Evolutionary conservation across 1,140 invertebrate species (phyloP), one percentile per base, ranked within the genome.

Genomic region (Octopus bimaculoides): DNA sequence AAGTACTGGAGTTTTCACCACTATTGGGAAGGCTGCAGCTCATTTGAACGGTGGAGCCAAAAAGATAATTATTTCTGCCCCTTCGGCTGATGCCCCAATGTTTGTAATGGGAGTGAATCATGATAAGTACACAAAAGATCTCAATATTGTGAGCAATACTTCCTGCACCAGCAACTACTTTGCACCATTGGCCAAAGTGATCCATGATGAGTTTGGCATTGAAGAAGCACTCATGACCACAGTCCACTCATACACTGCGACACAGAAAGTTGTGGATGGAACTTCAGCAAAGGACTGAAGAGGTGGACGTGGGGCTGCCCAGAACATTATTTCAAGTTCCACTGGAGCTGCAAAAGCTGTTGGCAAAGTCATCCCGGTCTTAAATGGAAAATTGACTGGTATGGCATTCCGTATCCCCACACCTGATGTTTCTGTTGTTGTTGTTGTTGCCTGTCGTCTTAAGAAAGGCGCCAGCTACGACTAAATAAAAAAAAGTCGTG

Each of bases 131-230:
- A n/a, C 12, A 14, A 66, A 12, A n/a, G n/a, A 66, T 14, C 12
- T 14, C 12, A 66, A 66, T 66, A n/a, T 66, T 12, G 61, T 66
- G 12, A 66, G 61, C 81, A 99, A 99, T 88, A 98, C 98, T 75
- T 98, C 97, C 10, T 99, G 98, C 93, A 99, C 98, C 73, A 99
- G 98, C 88, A 99, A 99, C 91, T 99, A 98, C 89, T 92, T 99
- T 80, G 98, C 98, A 85, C 98, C 98, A 55, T 91, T 99, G 52
- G 97, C 96, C 82, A 99, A 99, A 89, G 97, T 99, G 76, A 94
- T 99, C 85, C 91, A 94, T 83, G 97, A 98, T 87, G 96, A 98
- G 86, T 99, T 98, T 88, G 95, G 95, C 87, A 98, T 99, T 88
- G 92, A 96, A 81, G 96, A 99, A 89, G 97, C 97, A 88, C 91